Percentiles rank a stretch among this genome's conserved stretches.
These are phyloP conservation scores for Vulpes ferrilata DNA, from an alignment of 2,113 vertebrate species.

Conservation along the genomic window DNA sequence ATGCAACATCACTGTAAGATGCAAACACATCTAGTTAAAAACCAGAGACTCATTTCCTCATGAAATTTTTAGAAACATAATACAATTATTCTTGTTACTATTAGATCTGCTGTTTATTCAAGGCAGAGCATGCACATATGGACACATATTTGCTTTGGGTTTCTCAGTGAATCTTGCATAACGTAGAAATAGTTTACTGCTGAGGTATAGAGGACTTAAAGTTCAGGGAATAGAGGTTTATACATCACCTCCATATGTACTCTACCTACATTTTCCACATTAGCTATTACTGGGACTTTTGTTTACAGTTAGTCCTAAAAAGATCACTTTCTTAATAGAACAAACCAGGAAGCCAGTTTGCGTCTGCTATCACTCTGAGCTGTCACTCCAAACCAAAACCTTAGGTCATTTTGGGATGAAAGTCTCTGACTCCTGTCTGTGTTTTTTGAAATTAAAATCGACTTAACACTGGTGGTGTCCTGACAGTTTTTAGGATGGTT, in stretches of 20 bases:
- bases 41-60: neutral
- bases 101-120: conserved; percentile 50
- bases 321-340: neutral
- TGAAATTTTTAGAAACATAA: conserved; percentile 44
- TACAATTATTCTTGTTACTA: conserved; percentile 38
- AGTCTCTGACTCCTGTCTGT: neutral
- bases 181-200: neutral
- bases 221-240: neutral
- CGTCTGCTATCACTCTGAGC: neutral
- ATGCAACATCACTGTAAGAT: neutral
- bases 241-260: neutral
- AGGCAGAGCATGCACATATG: neutral
- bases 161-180: neutral
- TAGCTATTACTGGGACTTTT: neutral
- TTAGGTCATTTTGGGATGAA: neutral
- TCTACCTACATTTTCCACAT: neutral
- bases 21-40: conserved; percentile 9
- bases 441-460: neutral
- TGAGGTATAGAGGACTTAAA: neutral
- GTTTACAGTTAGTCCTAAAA: neutral
- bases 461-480: neutral
- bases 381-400: neutral
- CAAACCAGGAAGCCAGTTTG: neutral
- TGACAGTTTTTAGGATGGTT: neutral
- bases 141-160: neutral